Evolutionary conservation across 2,797 vertebrate genomes (phyloP), one percentile per base, ranked within the genome.

Genomic region (Crenuchus spilurus): DNA sequence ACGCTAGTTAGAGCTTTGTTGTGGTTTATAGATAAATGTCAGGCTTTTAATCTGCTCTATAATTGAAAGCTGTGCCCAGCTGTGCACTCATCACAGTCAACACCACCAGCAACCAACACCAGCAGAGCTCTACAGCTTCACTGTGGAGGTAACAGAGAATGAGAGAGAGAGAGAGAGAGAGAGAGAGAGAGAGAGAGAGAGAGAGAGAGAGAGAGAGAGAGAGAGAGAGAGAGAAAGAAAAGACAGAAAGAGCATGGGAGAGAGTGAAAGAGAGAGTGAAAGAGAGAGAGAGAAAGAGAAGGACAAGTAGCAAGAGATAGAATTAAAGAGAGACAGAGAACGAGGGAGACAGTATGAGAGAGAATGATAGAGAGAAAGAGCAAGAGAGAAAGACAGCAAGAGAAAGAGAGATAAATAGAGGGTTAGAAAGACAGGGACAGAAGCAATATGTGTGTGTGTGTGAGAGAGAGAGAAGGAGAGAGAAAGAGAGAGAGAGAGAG

Each of bases 1-100:
- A 67, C 9, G 42, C n/a, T 41, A 54, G 60, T 44, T 60, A 55
- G 60, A 20, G n/a, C 62, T 57, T 37, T 33, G 30, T 44, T 57
- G 31, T 46, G 49, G 28, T 26, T 13, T 31, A 14, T 31, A 14
- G 26, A 31, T 57, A 65, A 65, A 74, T 35, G 37, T 42, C 58
- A 54, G 8, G 11, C 37, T 46, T n/a, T 55, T 66, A 66, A 48
- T 74, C 41, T 13, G 31, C 18, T 57, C 30, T 13, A 13, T 73
- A 60, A 61, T 22, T 39, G 71, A 57, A 49, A 54, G 35, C 46
- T 33, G 2, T 7, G 18, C 6, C 18, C 2, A 0, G 18, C 39
- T 44, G 48, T 35, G 22, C 16, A 48, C 14, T 18, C 7, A 18
- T 4, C 26, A 57, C 4, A 8, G 2, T 33, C 49, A 57, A 35